Base-by-base conservation (phyloP, 2,797 vertebrate species). In the Falco berigora region DNA sequence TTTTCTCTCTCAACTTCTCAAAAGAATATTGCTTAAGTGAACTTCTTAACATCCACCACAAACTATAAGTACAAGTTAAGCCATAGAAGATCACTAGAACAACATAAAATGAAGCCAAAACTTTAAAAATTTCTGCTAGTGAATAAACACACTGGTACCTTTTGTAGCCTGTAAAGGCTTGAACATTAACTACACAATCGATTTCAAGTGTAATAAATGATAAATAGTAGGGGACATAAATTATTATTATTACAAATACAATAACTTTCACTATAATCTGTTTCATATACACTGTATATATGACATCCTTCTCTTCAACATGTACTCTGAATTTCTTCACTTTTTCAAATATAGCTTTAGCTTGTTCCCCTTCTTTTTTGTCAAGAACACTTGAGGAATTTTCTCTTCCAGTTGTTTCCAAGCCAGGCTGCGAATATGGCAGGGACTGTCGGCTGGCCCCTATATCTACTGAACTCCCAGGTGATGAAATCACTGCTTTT, bases 261-360 rank as follows among this genome's bases (percentile, higher is more conserved):
- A 98, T 93, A 58, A 98, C 98, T 94, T 98, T 98, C 78, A 97
- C 97, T 32, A 98, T 97, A 36, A 98, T 98, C 96, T 98, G 98
- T 74, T 98, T 98, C 97, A 98, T 97, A 36, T 98, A 98, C 40
- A 98, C 97, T 42, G 87, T 97, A 67, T 98, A 98, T 93, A 98
- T 98, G 40, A 98, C 95, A 93, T 98, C 98, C 79, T 98, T 98
- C 95, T 98, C 98, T 85, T 98, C 98, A 5, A 98, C 98, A 0
- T 98, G 98, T 53, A 98, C 68, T 91, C 98, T 97, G 90, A 98
- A 98, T 86, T 98, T 97, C 83, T 98, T 98, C 82, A 98, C 98
- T 94, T 98, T 98, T 92, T 98, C 98, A 92, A 98, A 98, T 91
- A 98, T 98, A 79, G 98, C 98, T 96, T 98, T 98, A 83, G 98